Evolutionary conservation across 92 coral and sea anemone species (phyloP).

Genomic region (Phenganax subtilis): DNA sequence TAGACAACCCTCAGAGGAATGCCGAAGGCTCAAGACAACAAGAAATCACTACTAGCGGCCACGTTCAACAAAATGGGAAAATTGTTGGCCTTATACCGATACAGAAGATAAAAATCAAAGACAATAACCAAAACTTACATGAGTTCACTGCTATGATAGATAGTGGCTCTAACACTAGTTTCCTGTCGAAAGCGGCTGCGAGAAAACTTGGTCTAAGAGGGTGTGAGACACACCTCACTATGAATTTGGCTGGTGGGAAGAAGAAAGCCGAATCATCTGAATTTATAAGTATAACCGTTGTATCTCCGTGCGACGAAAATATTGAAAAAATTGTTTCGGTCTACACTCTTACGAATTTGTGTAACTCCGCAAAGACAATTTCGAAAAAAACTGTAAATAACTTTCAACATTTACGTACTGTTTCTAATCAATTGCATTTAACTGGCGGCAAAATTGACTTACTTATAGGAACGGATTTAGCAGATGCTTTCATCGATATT

Average conservation of each 20-base stretch:
- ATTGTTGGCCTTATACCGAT: neutral
- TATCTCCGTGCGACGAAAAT: slow-evolving; percentile 27
- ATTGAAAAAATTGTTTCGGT: slow-evolving; percentile 42
- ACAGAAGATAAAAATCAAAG: neutral
- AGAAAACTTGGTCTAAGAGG: slow-evolving; percentile 45
- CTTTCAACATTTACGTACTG: slow-evolving; percentile 44
- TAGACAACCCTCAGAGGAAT: neutral
- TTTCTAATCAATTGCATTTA: slow-evolving; percentile 41
- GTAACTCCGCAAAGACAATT: slow-evolving; percentile 52
- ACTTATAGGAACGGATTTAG: slow-evolving; percentile 30
- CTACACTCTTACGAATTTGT: slow-evolving; percentile 36
- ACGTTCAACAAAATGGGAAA: slow-evolving; percentile 30
- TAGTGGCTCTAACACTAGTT: slow-evolving; percentile 50
- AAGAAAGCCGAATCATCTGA: slow-evolving; percentile 45
- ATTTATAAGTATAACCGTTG: slow-evolving; percentile 34
- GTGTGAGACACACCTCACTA: slow-evolving; percentile 36
- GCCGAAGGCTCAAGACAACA: neutral
- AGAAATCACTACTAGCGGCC: slow-evolving; percentile 3
- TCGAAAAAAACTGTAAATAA: slow-evolving; percentile 44
- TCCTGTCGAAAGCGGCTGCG: slow-evolving; percentile 41
- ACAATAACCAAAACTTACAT: neutral
- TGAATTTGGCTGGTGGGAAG: slow-evolving; percentile 49
- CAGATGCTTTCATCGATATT: slow-evolving; percentile 24
- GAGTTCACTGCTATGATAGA: neutral
- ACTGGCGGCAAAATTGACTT: slow-evolving; percentile 20